Evolutionary conservation across 2,113 vertebrate species (phyloP), one percentile per base, ranked within the genome.

Genomic region (Brachionichthys hirsutus): DNA sequence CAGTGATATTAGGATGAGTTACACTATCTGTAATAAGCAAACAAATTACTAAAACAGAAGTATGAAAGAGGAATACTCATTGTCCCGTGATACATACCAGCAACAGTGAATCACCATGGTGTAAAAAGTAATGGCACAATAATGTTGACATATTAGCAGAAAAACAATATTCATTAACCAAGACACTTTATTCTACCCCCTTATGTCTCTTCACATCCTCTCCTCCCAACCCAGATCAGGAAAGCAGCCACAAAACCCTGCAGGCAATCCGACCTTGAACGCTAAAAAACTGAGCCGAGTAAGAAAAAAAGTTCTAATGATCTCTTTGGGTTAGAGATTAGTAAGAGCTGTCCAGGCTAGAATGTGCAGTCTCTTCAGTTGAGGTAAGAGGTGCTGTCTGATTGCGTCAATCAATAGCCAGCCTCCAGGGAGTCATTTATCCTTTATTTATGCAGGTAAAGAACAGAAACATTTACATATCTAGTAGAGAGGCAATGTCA

Each of bases 181-280:
- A 30, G 24, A 30, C 30, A 24, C 46, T 62, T 71, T 16, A 62
- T 41, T 57, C 17, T 38, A 13, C 41, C 20, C 51, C 36, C 24
- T 30, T 30, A 30, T 30, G 5, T 30, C 24, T 30, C 24, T 2
- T 6, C 8, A 30, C 24, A 30, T 30, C 24, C 24, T 30, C 24
- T 6, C 46, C 67, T 46, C 55, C 45, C n/a, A 12, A 35, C 38
- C 41, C 47, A 53, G 54, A 80, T 78, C 75, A 78, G 55, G 44
- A 70, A 67, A 78, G 83, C 66, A 62, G 78, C 82, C 75, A 84
- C 73, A 81, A 87, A 89, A 80, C 64, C 79, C 74, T 70, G 63
- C 54, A 90, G 89, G 89, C 88, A 91, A 88, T 71, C 75, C 68
- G 80, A 88, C 76, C 74, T 63, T 72, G 70, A 74, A 74, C 80